These are phyloP conservation scores for Epistrophella euchroma DNA, from an alignment of 2,888 invertebrate genomes.

Conservation along the genomic window DNA sequence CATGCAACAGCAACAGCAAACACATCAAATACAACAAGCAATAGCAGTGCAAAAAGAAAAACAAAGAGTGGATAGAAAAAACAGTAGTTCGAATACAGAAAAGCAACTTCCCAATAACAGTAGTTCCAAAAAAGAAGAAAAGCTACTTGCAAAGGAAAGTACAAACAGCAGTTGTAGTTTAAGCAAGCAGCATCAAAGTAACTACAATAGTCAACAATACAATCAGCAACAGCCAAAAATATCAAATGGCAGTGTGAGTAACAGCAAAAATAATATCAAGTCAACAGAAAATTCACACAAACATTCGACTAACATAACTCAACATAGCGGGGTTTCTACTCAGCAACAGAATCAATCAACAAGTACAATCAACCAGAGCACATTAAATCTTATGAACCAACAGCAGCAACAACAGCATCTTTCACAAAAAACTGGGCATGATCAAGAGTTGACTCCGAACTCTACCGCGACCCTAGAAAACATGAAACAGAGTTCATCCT, in stretches of 20 bases:
- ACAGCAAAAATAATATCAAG: conserved; percentile 67
- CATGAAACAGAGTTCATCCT: conserved; percentile 59
- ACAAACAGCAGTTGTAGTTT: conserved; percentile 61
- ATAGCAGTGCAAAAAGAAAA: conserved; percentile 80
- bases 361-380: conserved; percentile 58
- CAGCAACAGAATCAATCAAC: conserved; percentile 63
- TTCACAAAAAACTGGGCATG: conserved; percentile 77
- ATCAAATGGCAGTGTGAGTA: conserved; percentile 68
- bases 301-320: conserved; percentile 63
- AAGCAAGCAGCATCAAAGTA: conserved; percentile 70
- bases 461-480: conserved; percentile 59
- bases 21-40: conserved; percentile 81
- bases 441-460: conserved; percentile 77
- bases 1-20: conserved; percentile 81
- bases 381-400: conserved; percentile 76
- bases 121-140: conserved; percentile 80
- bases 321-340: conserved; percentile 63
- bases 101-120: conserved; percentile 64
- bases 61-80: conserved; percentile 80
- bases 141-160: conserved; percentile 72
- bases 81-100: conserved; percentile 77
- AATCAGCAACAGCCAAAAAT: conserved; percentile 74
- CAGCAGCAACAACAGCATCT: conserved; percentile 66
- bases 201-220: conserved; percentile 56
- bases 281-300: conserved; percentile 71